Base-by-base conservation (phyloP, 1,140 invertebrate species). In the Apocrypta bakeri region DNA sequence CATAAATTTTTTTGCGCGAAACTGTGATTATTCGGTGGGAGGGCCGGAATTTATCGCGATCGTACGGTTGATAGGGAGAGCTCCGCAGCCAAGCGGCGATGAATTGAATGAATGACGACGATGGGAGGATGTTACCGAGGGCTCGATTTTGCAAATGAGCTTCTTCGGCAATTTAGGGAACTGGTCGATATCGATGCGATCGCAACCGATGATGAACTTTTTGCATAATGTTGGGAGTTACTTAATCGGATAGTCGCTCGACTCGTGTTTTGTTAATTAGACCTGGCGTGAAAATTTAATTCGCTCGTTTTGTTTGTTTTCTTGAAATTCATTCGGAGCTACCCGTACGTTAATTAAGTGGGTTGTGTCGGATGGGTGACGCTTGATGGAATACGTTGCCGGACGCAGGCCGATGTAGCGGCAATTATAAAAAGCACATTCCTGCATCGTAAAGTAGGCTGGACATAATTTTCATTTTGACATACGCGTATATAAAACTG, bases 301-400 rank as follows among this genome's bases (percentile, higher is more conserved):
- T 69, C 31, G 17, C 33, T 31, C 68, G 31, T 69, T 69, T 69
- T 69, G 68, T 21, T 21, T n/a, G 21, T 69, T 69, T 69, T 37
- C 27, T 72, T 79, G 48, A 56, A 71, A 71, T 79, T 79, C 78
- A 61, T 79, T 71, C 12, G 56, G 7, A 71, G 37, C 48, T n/a
- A 56, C 48, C 6, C 69, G 42, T 17, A 12, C 17, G 68, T 79
- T 79, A 79, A 79, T 79, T 79, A 79, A 79, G 68, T 61, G 37
- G 42, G 21, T 21, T 11, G 29, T 61, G 68, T 79, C 68, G 71
- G 69, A 12, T 8, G 37, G 21, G 29, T 79, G 66, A 42, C 29
- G 78, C 42, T 72, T 37, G 2, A 72, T 72, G 40, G 48, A 72
- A 79, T 69, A 21, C 48, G n/a, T 0, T 56, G n/a, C 6, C 21